Conservation (phyloP, 2,113 vertebrate genomes). For the Motacilla alba region DNA sequence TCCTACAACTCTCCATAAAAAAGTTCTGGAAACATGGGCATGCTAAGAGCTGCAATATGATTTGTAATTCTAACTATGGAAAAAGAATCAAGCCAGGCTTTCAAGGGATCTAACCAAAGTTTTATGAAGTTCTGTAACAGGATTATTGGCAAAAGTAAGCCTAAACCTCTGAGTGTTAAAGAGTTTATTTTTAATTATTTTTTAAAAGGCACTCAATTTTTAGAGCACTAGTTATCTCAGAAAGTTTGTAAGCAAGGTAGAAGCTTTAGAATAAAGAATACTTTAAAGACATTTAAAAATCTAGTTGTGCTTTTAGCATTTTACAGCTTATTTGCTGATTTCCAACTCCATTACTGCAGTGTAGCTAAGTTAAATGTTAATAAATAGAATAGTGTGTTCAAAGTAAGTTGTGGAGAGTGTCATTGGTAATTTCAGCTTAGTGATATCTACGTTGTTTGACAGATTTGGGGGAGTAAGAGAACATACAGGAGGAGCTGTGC, state of each 20-base stretch:
- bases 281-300: background rate
- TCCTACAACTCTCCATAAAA: background rate
- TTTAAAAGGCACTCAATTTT: background rate
- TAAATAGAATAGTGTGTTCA: background rate
- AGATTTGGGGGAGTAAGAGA: background rate
- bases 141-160: background rate
- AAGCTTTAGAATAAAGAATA: background rate
- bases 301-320: background rate
- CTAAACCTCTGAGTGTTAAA: background rate
- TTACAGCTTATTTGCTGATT: background rate
- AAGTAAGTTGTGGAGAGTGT: background rate
- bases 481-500: background rate
- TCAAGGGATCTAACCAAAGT: background rate
- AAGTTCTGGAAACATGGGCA: background rate
- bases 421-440: background rate
- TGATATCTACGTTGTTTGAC: background rate
- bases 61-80: background rate
- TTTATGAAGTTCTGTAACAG: background rate
- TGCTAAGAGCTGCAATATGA: background rate
- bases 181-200: background rate
- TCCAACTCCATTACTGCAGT: background rate
- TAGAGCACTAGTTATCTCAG: background rate
- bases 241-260: background rate
- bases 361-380: background rate
- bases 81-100: background rate